Evolutionary conservation across 2,113 vertebrate genomes (phyloP).

Genomic region (Anoplopoma fimbria): DNA sequence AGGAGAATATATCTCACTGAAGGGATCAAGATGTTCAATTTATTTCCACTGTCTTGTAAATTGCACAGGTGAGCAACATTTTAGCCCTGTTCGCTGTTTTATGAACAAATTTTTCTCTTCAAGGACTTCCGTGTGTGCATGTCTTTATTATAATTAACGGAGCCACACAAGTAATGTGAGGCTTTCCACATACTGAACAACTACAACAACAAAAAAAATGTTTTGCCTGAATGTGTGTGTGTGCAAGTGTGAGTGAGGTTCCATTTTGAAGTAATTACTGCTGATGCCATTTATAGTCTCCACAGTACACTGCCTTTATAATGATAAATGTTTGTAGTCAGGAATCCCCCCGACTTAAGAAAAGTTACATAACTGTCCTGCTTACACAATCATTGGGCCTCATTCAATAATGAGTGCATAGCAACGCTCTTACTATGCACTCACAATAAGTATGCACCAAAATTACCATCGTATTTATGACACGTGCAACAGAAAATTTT

Average conservation of each 20-base stretch:
- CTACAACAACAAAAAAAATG: too few species aligned
- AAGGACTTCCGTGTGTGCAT: conserved; percentile 34
- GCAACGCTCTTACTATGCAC: too few species aligned
- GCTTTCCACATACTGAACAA: conserved; percentile 35
- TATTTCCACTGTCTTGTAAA: conserved; percentile 48
- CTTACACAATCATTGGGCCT: neutral
- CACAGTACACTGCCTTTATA: conserved; percentile 11
- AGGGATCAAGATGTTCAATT: conserved; percentile 34
- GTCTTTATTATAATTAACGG: conserved; percentile 62
- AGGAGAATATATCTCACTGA: conserved; percentile 9
- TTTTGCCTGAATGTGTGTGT: neutral
- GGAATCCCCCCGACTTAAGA: neutral
- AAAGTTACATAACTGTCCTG: conserved; percentile 29
- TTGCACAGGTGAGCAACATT: conserved; percentile 53
- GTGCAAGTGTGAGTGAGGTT: neutral
- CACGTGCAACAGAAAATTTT: too few species aligned
- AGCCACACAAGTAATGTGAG: conserved; percentile 19
- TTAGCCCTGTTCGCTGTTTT: conserved; percentile 42
- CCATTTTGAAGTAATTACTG: conserved; percentile 45
- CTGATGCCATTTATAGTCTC: conserved; percentile 32
- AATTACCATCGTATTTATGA: too few species aligned
- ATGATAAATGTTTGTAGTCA: conserved; percentile 30
- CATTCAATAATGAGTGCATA: neutral
- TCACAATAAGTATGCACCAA: too few species aligned
- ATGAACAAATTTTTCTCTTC: conserved; percentile 53